Evolutionary conservation across 2,888 invertebrate species (phyloP).

Genomic region (Pterobdella sp.): DNA sequence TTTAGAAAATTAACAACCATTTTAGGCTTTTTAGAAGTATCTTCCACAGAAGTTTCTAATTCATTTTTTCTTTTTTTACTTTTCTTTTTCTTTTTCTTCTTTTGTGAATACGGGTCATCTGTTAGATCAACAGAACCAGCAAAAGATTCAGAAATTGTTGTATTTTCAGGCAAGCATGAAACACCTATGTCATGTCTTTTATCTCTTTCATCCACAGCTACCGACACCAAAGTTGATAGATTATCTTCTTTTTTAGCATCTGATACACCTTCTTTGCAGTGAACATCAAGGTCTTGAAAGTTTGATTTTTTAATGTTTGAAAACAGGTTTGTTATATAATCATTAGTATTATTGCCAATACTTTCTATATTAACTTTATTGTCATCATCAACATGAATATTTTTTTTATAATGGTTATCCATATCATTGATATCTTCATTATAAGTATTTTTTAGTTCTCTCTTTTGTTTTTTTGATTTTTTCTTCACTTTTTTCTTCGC

Average conservation of each 20-base stretch:
- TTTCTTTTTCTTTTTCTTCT: slow-evolving; percentile 26
- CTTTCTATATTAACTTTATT: too few species aligned
- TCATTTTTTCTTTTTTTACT: slow-evolving; percentile 18
- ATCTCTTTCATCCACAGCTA: not conserved
- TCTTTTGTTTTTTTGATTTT: slow-evolving; percentile 8
- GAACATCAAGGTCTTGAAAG: too few species aligned
- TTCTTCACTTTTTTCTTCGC: slow-evolving; percentile 1
- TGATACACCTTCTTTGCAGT: too few species aligned
- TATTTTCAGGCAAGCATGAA: not conserved
- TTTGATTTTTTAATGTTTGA: too few species aligned
- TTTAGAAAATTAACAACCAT: slow-evolving; percentile 9
- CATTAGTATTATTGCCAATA: too few species aligned
- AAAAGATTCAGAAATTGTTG: not conserved
- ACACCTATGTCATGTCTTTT: not conserved
- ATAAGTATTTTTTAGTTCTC: not conserved
- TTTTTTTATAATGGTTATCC: not conserved
- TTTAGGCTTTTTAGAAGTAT: slow-evolving; percentile 6
- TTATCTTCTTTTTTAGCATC: not conserved
- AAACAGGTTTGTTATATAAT: too few species aligned
- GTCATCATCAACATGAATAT: not conserved
- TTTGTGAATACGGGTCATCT: not conserved
- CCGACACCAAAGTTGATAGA: not conserved
- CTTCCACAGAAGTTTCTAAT: not conserved
- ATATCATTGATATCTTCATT: not conserved
- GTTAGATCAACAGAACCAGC: not conserved